phyloP scores from a whole-genome alignment of 37 sponge, comb jelly and placozoan genomes.

The Oopsacas minuta region DNA sequence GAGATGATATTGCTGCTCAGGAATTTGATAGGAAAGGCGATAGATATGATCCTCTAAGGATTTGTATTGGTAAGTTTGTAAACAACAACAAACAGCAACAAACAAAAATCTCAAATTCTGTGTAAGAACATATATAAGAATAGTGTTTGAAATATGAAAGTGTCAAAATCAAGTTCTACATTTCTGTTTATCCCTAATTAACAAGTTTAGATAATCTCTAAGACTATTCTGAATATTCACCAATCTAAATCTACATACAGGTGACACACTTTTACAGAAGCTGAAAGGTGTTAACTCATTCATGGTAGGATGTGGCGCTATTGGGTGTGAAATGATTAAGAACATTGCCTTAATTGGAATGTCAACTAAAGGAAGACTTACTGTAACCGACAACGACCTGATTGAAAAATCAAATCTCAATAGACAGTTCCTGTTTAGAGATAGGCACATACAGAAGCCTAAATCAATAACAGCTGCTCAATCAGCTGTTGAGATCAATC shows the following conservation, averaged over 20 bases:
- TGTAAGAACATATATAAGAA: too few relatives aligned
- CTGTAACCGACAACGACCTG: conserved; percentile 85
- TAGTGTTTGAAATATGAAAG: too few relatives aligned
- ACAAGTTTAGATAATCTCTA: not conserved
- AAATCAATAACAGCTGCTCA: conserved; percentile 65
- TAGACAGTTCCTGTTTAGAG: conserved; percentile 81
- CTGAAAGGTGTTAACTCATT: conserved; percentile 2
- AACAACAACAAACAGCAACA: not conserved
- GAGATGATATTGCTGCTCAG: not conserved
- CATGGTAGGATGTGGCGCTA: conserved; percentile 91
- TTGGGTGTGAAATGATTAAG: conserved; percentile 97
- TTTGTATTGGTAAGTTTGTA: conserved; percentile 57
- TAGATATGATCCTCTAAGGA: conserved; percentile 64
- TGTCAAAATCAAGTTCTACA: too few relatives aligned
- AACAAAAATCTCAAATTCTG: not conserved
- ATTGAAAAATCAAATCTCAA: conserved; percentile 96
- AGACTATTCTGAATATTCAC: too few relatives aligned
- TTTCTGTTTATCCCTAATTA: too few relatives aligned
- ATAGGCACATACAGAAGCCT: conserved; percentile 36
- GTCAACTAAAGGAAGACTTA: conserved; percentile 16
- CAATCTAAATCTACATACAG: not conserved
- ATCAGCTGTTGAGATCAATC: conserved; percentile 61
- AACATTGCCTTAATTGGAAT: conserved; percentile 87
- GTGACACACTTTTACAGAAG: not conserved
- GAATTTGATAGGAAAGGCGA: conserved; percentile 36